A percentile compares a stretch with the other conserved stretches of the same genome.
Evolutionary conservation across 2,797 vertebrate species (phyloP).

Genomic region (Atherinosoma microstoma): DNA sequence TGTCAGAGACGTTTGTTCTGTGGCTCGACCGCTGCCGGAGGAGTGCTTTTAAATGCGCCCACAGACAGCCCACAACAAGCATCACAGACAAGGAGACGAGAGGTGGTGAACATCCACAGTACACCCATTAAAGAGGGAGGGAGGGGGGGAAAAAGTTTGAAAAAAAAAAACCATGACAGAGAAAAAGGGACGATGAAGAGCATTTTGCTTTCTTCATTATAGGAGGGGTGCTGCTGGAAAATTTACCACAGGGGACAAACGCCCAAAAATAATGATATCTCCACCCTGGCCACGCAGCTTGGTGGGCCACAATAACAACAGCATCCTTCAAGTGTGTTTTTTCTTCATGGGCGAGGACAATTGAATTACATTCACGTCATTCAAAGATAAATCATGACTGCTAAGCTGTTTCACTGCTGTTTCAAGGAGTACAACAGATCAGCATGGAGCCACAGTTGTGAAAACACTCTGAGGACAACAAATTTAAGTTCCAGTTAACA

Average conservation of each 20-base stretch:
- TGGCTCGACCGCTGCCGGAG: constrained; percentile 77
- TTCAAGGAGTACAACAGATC: constrained; percentile 40
- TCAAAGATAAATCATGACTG: constrained; percentile 62
- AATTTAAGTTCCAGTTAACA: constrained; percentile 53
- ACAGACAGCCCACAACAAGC: constrained; percentile 80
- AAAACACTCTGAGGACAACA: constrained; percentile 59
- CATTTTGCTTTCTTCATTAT: constrained; percentile 56
- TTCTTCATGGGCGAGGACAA: constrained; percentile 57
- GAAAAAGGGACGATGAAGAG: constrained; percentile 73
- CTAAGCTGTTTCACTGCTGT: constrained; percentile 52
- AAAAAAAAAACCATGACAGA: constrained; percentile 49
- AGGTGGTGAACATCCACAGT: constrained; percentile 71
- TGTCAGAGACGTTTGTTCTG: constrained; percentile 78
- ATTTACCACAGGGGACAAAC: constrained; percentile 75
- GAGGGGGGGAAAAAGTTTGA: constrained; percentile 11
- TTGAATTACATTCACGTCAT: constrained; percentile 69
- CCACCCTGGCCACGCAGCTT: constrained; percentile 67
- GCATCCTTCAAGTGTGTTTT: constrained; percentile 69
- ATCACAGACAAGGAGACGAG: constrained; percentile 71
- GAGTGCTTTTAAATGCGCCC: constrained; percentile 75
- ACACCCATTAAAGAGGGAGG: constrained; percentile 73
- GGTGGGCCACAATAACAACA: constrained; percentile 74
- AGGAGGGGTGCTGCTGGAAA: constrained; percentile 76
- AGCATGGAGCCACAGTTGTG: constrained; percentile 50
- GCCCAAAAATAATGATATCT: constrained; percentile 73